Percentiles rank a stretch among this genome's conserved stretches.
These are phyloP conservation scores for Pogonophryne albipinna DNA, from an alignment of 2,797 vertebrate genomes.

Conservation along the genomic window DNA sequence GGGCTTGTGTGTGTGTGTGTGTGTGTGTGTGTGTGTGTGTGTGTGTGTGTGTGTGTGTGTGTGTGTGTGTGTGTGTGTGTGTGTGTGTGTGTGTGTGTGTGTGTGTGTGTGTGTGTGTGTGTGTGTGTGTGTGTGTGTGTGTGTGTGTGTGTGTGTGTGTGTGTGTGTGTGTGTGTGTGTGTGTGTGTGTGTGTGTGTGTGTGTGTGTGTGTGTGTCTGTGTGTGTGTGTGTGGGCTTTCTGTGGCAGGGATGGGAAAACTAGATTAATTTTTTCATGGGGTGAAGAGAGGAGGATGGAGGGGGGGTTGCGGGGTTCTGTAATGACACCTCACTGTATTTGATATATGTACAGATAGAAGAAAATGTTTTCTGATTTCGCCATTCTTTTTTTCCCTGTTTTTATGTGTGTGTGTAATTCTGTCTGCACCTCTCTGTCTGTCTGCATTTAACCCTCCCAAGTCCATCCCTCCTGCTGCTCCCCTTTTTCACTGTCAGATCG, in stretches of 20 bases:
- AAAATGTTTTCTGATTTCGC: conserved; percentile 78
- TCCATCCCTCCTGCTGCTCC: conserved; percentile 55
- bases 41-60: conserved; percentile 61
- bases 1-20: conserved; percentile 70
- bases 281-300: conserved; percentile 66
- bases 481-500: conserved; percentile 63
- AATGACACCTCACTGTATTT: conserved; percentile 78
- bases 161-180: conserved; percentile 58
- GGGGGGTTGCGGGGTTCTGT: conserved; percentile 67
- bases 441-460: conserved; percentile 53
- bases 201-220: conserved; percentile 64
- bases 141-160: conserved; percentile 64
- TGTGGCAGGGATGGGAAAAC: conserved; percentile 86
- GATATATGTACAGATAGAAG: conserved; percentile 69
- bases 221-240: conserved; percentile 56
- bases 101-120: conserved; percentile 26
- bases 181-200: conserved; percentile 34
- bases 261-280: conserved; percentile 85
- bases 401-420: conserved; percentile 48
- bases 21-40: conserved; percentile 26
- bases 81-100: conserved; percentile 32
- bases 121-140: too few species aligned
- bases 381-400: conserved; percentile 61
- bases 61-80: conserved; percentile 23
- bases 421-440: conserved; percentile 64